phyloP scores from a whole-genome alignment of 1,140 invertebrate genomes.

The Gonioctena quinquepunctata region DNA sequence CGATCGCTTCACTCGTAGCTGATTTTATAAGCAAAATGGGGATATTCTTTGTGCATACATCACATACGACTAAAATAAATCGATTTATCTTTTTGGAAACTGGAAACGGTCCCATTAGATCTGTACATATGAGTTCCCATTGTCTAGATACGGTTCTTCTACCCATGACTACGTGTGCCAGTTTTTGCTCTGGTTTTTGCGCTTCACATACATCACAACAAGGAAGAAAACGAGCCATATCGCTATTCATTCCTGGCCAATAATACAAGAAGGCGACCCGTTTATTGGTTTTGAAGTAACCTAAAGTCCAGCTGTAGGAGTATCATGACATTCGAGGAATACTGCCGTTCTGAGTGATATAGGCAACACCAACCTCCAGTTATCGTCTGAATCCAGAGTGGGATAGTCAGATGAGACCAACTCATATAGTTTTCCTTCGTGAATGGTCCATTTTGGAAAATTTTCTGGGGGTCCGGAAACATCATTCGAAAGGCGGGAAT shows the following conservation, averaged over 20 bases:
- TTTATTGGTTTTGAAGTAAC: slow-evolving; percentile 17
- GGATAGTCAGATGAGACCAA: not conserved
- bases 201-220: not conserved
- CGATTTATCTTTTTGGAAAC: slow-evolving; percentile 13
- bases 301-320: slow-evolving; percentile 13
- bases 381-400: not conserved
- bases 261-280: slow-evolving; percentile 5
- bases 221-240: not conserved
- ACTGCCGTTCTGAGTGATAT: slow-evolving; percentile 15
- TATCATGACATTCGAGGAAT: slow-evolving; percentile 28
- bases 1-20: slow-evolving; percentile 3
- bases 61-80: slow-evolving; percentile 20
- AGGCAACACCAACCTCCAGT: slow-evolving; percentile 31
- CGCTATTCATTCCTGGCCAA: not conserved
- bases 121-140: slow-evolving; percentile 22
- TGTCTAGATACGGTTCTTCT: slow-evolving; percentile 25
- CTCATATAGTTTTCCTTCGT: not conserved
- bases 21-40: slow-evolving; percentile 17
- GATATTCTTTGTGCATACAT: slow-evolving; percentile 28
- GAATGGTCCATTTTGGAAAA: not conserved
- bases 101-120: slow-evolving; percentile 30
- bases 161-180: slow-evolving; percentile 14
- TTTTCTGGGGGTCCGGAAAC: not conserved
- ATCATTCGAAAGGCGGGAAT: not conserved
- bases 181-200: not conserved